These are phyloP conservation scores for Chamaetylas fuelleborni DNA, from an alignment of 2,113 vertebrate genomes.

Conservation along the genomic window DNA sequence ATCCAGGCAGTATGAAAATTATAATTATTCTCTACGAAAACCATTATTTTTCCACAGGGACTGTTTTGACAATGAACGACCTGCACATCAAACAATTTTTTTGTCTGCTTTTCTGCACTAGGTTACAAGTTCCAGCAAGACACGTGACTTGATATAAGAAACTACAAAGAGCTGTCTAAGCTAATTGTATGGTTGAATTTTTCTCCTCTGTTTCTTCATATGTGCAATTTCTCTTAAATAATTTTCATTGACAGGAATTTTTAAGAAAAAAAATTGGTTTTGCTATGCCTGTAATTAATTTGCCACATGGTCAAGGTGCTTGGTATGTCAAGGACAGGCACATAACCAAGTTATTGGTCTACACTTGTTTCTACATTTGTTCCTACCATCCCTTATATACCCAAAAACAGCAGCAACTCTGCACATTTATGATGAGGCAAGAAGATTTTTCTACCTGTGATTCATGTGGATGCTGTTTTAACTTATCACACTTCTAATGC, in stretches of 20 bases:
- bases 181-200: background rate
- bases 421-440: background rate
- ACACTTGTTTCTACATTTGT: background rate
- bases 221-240: background rate
- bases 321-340: background rate
- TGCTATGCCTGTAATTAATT: background rate
- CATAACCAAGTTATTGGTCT: background rate
- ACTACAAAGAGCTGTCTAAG: background rate
- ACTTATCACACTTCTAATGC: conserved; percentile 16
- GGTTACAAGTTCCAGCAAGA: background rate
- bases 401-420: background rate
- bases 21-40: background rate
- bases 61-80: background rate
- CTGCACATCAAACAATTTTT: background rate
- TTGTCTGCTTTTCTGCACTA: background rate
- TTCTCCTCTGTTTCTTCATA: background rate
- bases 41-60: background rate
- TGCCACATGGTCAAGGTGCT: background rate
- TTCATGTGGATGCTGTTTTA: background rate
- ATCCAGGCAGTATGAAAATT: background rate
- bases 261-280: background rate
- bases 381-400: background rate
- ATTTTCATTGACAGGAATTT: background rate
- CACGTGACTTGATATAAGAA: background rate
- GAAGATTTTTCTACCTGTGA: background rate